Base-by-base conservation (phyloP, 92 coral and sea anemone genomes). In the Epizoanthus scotinus region DNA sequence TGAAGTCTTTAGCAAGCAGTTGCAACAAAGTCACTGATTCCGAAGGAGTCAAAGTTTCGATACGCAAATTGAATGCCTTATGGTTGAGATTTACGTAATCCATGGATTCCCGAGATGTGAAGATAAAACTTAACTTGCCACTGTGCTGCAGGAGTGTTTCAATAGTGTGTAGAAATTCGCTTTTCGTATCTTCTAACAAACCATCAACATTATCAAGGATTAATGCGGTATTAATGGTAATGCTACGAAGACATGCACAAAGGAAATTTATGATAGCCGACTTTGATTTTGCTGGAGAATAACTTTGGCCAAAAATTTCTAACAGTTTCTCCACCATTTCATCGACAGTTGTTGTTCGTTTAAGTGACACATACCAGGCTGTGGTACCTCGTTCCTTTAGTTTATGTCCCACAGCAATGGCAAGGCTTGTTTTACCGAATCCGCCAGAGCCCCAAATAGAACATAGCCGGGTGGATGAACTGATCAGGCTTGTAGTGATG, bases 361-460 rank as follows among this genome's bases (percentile, higher is more conserved):
- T 63, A 5, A 71, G 78, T 0, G 78, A 71, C 28, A 53, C 78
- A 71, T 53, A 71, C 61, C 78, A 71, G 42, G 21, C 10, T 26
- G 5, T 71, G 8, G 50, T 0, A 26, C 63, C 63, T 71, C 53
- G 47, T 53, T 52, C 22, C 6, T 26, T 38, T 49, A 71, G 78
- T 13, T 25, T 14, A 27, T 71, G 78, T 10, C 78, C 78, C 8
- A 27, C 78, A 53, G 21, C 40, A 26, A 18, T 12, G 13, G 70
- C 58, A 63, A 77, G 70, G n/a, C 54, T 29, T 2, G 69, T 57
- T 75, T 61, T 75, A 21, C 81, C 81, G 31, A 75, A 75, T 10
- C 81, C 81, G 13, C 67, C 67, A 8, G 67, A 57, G 2, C 81
- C 81, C 65, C 65, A 57, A 49, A 75, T 61, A 64, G 66, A 21